Percentiles rank a stretch among this genome's conserved stretches.
These are phyloP conservation scores for Isotomurus palustris DNA, from an alignment of 2,888 invertebrate genomes.

Conservation along the genomic window DNA sequence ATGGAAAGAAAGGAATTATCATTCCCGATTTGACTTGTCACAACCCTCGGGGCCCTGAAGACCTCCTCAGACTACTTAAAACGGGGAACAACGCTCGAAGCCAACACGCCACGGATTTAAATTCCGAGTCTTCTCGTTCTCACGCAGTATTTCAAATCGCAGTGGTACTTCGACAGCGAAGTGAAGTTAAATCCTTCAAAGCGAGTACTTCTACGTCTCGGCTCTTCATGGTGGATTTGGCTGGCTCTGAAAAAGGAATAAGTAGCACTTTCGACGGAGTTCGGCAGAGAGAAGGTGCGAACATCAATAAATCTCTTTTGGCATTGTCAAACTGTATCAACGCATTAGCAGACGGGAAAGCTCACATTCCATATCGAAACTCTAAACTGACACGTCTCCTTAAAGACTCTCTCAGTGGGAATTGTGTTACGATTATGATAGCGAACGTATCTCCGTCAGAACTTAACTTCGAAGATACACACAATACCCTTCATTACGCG, in stretches of 20 bases:
- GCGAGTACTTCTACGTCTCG: constrained; percentile 6
- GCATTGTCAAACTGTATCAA: constrained; percentile 80
- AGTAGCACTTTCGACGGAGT: constrained; percentile 75
- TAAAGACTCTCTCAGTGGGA: constrained; percentile 88
- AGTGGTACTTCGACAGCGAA: constrained; percentile 19
- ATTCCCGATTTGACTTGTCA: constrained; percentile 72
- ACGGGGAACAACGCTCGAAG: constrained; percentile 81
- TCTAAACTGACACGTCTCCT: constrained; percentile 83
- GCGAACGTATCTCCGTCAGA: constrained; percentile 80
- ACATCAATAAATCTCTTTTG: constrained; percentile 84
- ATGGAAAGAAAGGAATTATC: constrained; percentile 67
- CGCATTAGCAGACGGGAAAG: constrained; percentile 74
- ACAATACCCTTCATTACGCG: constrained; percentile 85
- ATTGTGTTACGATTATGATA: constrained; percentile 90
- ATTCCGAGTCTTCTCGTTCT: constrained; percentile 87
- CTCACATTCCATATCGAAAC: constrained; percentile 75
- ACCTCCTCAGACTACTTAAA: constrained; percentile 71
- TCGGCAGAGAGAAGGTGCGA: constrained; percentile 86
- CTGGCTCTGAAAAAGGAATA: constrained; percentile 86
- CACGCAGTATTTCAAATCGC: constrained; percentile 89
- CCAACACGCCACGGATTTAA: constrained; percentile 92
- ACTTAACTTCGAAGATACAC: constrained; percentile 81
- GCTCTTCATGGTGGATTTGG: constrained; percentile 76
- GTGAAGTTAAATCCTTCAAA: not conserved
- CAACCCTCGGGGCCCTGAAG: constrained; percentile 68